Percentiles rank a stretch among this genome's conserved stretches.
These are phyloP conservation scores for Andrena camellia DNA, from an alignment of 2,888 invertebrate genomes.

Conservation along the genomic window DNA sequence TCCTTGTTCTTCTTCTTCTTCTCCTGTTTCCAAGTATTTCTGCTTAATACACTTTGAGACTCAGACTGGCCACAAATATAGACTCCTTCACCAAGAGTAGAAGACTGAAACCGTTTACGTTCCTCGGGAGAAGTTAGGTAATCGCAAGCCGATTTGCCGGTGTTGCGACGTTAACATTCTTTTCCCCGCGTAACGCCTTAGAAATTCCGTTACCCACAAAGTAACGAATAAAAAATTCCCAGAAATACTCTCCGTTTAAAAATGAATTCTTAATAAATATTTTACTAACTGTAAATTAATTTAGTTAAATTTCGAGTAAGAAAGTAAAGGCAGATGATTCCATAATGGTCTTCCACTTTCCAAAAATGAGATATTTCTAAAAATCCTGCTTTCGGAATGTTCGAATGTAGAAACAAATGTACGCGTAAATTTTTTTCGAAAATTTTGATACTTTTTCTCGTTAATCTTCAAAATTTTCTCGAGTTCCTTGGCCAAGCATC, in stretches of 20 bases:
- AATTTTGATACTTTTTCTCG: not conserved
- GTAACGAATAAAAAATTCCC: not conserved
- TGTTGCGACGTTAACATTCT: conserved; percentile 8
- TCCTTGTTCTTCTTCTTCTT: not conserved
- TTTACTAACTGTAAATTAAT: not conserved
- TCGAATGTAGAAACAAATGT: not conserved
- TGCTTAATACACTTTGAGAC: conserved; percentile 3
- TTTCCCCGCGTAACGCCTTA: not conserved
- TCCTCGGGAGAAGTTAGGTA: conserved; percentile 37
- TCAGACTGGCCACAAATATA: conserved; percentile 53
- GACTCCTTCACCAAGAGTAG: conserved; percentile 42
- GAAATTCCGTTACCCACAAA: not conserved
- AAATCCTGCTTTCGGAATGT: not conserved
- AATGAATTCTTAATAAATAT: not conserved
- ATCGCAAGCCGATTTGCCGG: conserved; percentile 9
- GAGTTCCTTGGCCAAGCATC: not conserved
- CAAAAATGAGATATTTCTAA: not conserved
- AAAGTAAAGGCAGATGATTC: no score
- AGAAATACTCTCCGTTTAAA: not conserved
- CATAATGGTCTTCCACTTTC: not conserved
- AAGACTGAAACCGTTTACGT: conserved; percentile 47
- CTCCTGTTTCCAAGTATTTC: conserved; percentile 9
- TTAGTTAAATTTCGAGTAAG: no score
- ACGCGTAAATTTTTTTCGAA: not conserved
- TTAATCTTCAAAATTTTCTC: conserved; percentile 9